phyloP scores from a whole-genome alignment of 2,888 invertebrate genomes.

The Sphaeridia pumilis region DNA sequence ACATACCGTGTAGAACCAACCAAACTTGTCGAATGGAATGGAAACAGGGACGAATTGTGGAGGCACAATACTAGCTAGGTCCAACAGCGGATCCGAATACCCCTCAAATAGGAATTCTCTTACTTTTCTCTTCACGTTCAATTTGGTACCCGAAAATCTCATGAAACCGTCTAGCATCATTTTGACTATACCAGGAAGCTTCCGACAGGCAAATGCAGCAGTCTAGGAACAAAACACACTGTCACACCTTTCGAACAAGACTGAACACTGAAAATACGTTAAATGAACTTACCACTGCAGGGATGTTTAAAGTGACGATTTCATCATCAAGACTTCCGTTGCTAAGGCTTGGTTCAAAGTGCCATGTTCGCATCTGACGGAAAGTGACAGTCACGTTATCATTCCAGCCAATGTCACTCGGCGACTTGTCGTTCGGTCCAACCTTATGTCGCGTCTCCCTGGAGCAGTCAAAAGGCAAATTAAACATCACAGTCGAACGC shows the following conservation, averaged over 20 bases:
- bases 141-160: conserved; percentile 17
- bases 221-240: conserved; percentile 47
- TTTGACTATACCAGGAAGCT: conserved; percentile 41
- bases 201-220: conserved; percentile 50
- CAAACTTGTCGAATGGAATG: conserved; percentile 65
- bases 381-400: conserved; percentile 62
- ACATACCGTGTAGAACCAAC: conserved; percentile 70
- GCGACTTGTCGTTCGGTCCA: conserved; percentile 52
- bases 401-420: conserved; percentile 48
- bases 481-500: no score
- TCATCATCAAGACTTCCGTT: conserved; percentile 55
- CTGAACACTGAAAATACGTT: no score
- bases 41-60: conserved; percentile 33
- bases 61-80: conserved; percentile 40
- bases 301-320: conserved; percentile 64
- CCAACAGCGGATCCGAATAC: conserved; percentile 40
- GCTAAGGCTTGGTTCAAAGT: conserved; percentile 56
- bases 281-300: conserved; percentile 64
- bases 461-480: no score
- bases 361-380: conserved; percentile 61
- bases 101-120: conserved; percentile 40
- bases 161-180: conserved; percentile 49
- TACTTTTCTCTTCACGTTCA: conserved; percentile 36
- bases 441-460: conserved; percentile 41
- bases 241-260: background rate